Conservation (phyloP, 2,113 vertebrate genomes). For the Podarcis raffonei region DNA sequence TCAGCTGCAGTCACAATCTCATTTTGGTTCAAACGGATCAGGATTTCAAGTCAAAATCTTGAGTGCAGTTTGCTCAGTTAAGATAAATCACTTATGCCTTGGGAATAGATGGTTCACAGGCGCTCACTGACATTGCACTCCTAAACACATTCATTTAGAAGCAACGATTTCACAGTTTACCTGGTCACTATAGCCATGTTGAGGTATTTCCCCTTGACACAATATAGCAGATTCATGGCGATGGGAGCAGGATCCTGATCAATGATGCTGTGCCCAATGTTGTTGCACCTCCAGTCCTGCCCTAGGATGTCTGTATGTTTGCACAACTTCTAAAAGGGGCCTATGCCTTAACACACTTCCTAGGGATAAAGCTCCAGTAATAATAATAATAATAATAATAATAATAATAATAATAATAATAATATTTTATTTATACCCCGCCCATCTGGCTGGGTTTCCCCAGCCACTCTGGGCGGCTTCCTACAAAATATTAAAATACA, state of each 20-base stretch:
- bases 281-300: no score
- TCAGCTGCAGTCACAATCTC: background rate
- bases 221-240: background rate
- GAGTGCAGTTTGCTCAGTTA: background rate
- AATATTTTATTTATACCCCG: no score
- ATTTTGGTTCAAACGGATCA: background rate
- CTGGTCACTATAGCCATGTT: background rate
- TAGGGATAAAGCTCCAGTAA: background rate
- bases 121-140: background rate
- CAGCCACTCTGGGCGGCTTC: no score
- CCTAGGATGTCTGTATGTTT: background rate
- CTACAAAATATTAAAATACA: no score
- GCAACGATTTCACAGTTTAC: background rate
- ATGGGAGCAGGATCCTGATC: background rate
- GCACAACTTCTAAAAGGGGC: background rate
- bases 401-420: no score
- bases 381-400: no score
- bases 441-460: no score
- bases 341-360: background rate
- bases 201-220: background rate
- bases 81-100: background rate
- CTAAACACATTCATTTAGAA: background rate
- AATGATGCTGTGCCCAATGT: background rate
- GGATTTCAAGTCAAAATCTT: background rate
- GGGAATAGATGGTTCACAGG: background rate